Percentiles rank a stretch among this genome's conserved stretches.
These are phyloP conservation scores for Cydia splendana DNA, from an alignment of 1,140 invertebrate species.

Conservation along the genomic window DNA sequence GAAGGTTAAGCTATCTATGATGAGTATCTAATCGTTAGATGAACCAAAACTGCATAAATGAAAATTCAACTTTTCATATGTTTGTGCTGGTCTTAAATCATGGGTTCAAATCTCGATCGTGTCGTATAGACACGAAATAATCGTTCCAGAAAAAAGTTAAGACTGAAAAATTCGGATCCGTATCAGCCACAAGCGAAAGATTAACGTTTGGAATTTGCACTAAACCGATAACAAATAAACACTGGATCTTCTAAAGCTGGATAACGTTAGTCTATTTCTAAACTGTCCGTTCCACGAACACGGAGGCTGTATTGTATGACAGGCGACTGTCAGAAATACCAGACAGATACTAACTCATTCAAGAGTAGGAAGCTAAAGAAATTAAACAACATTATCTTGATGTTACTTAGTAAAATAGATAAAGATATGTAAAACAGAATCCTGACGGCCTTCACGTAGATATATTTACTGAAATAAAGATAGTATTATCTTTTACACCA, in stretches of 20 bases:
- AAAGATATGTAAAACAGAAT: slow-evolving; percentile 3
- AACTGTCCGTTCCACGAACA: neutral
- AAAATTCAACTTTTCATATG: no score
- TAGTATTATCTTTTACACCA: slow-evolving; percentile 20
- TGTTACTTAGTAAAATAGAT: slow-evolving; percentile 24
- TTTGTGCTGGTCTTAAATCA: no score
- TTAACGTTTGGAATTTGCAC: no score
- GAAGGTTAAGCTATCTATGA: no score
- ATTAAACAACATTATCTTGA: slow-evolving; percentile 26
- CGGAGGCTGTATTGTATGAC: neutral
- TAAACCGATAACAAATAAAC: no score
- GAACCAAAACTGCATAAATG: no score
- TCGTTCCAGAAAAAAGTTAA: no score
- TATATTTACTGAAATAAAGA: slow-evolving; percentile 28
- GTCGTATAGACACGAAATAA: no score
- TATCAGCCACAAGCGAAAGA: no score
- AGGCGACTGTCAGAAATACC: neutral
- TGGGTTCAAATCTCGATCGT: no score
- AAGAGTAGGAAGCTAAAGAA: slow-evolving; percentile 16
- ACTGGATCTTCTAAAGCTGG: neutral
- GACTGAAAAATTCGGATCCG: no score
- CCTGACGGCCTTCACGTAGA: slow-evolving; percentile 14
- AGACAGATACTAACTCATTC: neutral
- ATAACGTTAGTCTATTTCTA: neutral
- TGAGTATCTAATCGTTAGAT: no score